Base-by-base conservation (phyloP, 2,797 vertebrate genomes). In the Garrulus glandarius region DNA sequence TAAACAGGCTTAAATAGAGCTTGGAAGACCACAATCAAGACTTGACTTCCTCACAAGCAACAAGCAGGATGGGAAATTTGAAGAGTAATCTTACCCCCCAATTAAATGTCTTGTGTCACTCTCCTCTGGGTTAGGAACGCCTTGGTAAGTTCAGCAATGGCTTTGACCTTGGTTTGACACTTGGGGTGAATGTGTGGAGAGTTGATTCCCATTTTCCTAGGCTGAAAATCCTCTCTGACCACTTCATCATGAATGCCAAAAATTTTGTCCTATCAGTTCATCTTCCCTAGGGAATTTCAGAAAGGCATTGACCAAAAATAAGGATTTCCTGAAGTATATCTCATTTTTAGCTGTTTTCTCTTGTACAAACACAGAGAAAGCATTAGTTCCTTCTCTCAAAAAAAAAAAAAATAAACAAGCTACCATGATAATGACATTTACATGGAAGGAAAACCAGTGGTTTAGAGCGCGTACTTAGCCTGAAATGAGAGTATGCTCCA, bases 141-240 rank as follows among this genome's bases (percentile, higher is more conserved):
- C 30, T 65, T 34, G 3, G 21, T 39, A 76, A 92, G 1, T 17
- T 4, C 1, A 84, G 12, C 26, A 87, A 67, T 9, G 10, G 5
- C 8, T 92, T 81, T 91, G 34, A 20, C 2, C n/a, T 67, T 41
- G 9, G 6, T 69, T 82, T 87, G 36, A 52, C 8, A 6, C 5
- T 43, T 47, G 7, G 1, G 3, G 8, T 70, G 29, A 74, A 67
- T 7, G 9, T 13, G 13, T 1, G 1, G 19, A 3, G 0, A 44
- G 10, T 1, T 53, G 17, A 67, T 70, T 69, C 2, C 5, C 13
- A 14, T 65, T 76, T 75, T 18, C 2, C 36, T 43, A 37, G 4
- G 7, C 32, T 60, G n/a, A 84, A 80, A 81, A 47, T 49, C 56
- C 2, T 37, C 13, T 13, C 23, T 6, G 7, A 34, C 2, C 7